Base-by-base conservation (phyloP, 2,888 invertebrate species). In the Geophilus truncorum region DNA sequence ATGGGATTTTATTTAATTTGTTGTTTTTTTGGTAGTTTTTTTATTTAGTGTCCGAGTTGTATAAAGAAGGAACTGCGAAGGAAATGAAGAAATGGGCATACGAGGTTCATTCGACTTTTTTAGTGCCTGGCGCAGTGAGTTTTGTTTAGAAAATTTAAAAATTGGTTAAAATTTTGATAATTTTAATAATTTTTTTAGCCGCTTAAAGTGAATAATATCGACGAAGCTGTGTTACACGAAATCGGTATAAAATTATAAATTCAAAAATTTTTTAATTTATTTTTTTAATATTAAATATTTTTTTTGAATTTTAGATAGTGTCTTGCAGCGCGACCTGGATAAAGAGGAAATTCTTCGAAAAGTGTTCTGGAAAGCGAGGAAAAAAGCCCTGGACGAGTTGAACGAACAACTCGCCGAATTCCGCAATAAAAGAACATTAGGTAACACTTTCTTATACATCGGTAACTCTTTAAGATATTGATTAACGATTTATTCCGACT, bases 1-100 rank as follows among this genome's bases (percentile, higher is more conserved):
- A 75, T 4, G 4, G 23, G 10, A 75, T 75, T 15, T 7, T 75
- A 12, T 75, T 25, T 28, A 25, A 6, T 10, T 28, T 23, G 25
- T 12, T n/a, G 9, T 81, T 84, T 83, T 81, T 82, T 83, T 88
- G 88, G 9, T 85, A 90, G 91, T 89, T 92, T 83, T 93, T 99
- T 89, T 95, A 97, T 87, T 90, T 98, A 84, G 92, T 98, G 86
- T 95, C 97, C 82, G 95, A 96, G 86, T 90, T 93, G 80, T 98
- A 94, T 89, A 94, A 94, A 85, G 91, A 92, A 85, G 95, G 94
- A 79, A 92, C 92, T 84, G 90, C 92, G 80, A 93, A 94, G 88
- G 97, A 98, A 86, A 93, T 98, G 91, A 92, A 95, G 81, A 95
- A 97, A 87, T 99, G 98, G 98, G 98, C 98, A 3, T 98, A 98